Evolutionary conservation across 2,888 invertebrate species (phyloP), one percentile per base, ranked within the genome.

Genomic region (Masnerella sp.): DNA sequence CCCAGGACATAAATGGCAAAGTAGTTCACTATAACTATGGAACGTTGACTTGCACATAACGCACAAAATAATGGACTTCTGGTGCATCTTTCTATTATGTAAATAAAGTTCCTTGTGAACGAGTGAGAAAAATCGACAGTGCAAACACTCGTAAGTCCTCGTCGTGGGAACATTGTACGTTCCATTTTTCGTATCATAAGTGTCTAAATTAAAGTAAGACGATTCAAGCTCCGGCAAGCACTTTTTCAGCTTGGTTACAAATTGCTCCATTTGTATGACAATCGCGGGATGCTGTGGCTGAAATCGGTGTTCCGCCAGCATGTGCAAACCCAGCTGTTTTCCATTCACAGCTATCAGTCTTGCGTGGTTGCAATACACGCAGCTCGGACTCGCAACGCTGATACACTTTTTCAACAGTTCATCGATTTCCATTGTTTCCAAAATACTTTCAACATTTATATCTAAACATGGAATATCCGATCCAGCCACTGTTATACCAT

Each of bases 1-100:
- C 49, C 95, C 96, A 14, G 95, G 95, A 87, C 96, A 96, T 80
- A 95, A 90, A 89, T 96, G 96, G 88, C 95, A 96, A 74, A 95
- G 88, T 72, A 96, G 89, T 87, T 96, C 95, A 89, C 95, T 95
- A 88, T 95, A 95, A 88, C 93, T 95, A 88, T 93, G 94, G 89
- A 95, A 96, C 83, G 93, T 94, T 25, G 93, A 91, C 88, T 95
- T 94, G 88, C 96, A 96, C 95, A 96, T 95, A 77, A 94, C 92
- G 88, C 96, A 96, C 74, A 94, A 88, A 65, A 95, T 89, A 71
- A 94, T 92, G 40, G 94, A 92, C 88, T 95, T 95, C 78, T 94
- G 92, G 88, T 96, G 96, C 91, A 94, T 92, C 88, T 95, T 95
- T 59, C 95, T 90, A 86, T 95, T 95, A 87, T 96, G 96, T 82